These are phyloP conservation scores for Lagodon rhomboides DNA, from an alignment of 2,797 vertebrate species.

Conservation along the genomic window DNA sequence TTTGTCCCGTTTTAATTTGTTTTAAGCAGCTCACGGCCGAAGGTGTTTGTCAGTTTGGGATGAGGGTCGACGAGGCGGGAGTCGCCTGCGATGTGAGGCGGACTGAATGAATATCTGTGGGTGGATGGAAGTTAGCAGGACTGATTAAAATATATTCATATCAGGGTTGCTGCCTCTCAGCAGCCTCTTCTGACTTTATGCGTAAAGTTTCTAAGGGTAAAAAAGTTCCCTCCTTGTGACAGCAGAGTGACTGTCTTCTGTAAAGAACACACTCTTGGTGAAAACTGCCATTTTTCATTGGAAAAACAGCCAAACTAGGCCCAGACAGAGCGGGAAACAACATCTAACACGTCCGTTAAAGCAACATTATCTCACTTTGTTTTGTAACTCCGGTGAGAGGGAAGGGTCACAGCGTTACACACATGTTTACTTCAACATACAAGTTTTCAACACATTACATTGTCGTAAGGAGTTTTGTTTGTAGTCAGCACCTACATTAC, in stretches of 20 bases:
- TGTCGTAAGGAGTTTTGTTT: no score
- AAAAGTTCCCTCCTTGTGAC: neutral
- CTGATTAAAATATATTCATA: neutral
- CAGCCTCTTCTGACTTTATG: neutral
- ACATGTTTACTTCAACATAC: no score
- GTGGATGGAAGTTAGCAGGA: neutral
- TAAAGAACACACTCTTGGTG: neutral
- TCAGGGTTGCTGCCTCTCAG: neutral
- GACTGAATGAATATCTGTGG: neutral
- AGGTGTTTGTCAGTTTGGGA: neutral
- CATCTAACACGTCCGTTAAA: no score
- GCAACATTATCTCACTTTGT: no score
- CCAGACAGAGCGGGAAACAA: no score
- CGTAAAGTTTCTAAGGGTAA: neutral
- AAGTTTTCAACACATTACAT: no score
- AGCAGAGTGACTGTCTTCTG: neutral
- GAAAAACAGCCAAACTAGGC: neutral
- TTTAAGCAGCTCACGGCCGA: slow-evolving; percentile 17
- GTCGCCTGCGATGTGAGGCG: neutral
- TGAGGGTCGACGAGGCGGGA: slow-evolving; percentile 6
- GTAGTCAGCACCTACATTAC: no score
- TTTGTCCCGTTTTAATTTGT: slow-evolving; percentile 20
- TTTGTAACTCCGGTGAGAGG: no score
- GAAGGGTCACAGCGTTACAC: no score
- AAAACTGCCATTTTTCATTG: neutral